Evolutionary conservation across 2,797 vertebrate genomes (phyloP).

Genomic region (Lindbergichthys nudifrons): DNA sequence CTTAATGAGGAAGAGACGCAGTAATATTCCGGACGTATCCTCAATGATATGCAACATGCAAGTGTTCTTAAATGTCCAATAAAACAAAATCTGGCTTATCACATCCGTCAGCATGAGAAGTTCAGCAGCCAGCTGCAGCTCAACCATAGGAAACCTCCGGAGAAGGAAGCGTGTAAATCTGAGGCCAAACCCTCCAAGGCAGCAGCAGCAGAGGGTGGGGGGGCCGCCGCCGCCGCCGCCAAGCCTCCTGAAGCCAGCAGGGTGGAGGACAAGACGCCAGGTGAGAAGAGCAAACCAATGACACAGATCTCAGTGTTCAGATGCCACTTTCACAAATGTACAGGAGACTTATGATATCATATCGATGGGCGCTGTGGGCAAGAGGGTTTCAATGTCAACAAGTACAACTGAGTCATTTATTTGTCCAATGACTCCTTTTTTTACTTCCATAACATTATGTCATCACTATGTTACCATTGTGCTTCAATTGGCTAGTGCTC

Average conservation of each 20-base stretch:
- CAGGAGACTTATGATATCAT: neutral
- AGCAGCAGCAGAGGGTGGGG: slow-evolving; percentile 53
- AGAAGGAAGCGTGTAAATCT: slow-evolving; percentile 66
- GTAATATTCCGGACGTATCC: slow-evolving; percentile 13
- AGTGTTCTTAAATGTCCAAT: neutral
- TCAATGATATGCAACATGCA: neutral
- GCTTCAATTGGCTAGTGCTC: too few species aligned
- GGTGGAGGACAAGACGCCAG: slow-evolving; percentile 88
- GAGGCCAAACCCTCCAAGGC: slow-evolving; percentile 64
- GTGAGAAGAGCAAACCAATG: slow-evolving; percentile 74
- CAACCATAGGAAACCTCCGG: slow-evolving; percentile 86
- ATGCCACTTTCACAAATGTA: neutral
- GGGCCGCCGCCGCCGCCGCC: slow-evolving; percentile 33
- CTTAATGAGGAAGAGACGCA: neutral
- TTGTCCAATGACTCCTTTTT: too few species aligned
- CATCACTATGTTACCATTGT: too few species aligned
- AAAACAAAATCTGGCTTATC: neutral
- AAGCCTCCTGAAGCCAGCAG: slow-evolving; percentile 83
- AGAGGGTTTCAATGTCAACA: too few species aligned
- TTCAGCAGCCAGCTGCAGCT: slow-evolving; percentile 95
- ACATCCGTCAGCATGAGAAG: slow-evolving; percentile 91
- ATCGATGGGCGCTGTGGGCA: too few species aligned
- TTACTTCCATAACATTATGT: too few species aligned
- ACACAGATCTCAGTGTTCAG: neutral
- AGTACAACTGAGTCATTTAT: too few species aligned